Base-by-base conservation (phyloP, 1,140 invertebrate species). In the Caenorhabditis brenneri region DNA sequence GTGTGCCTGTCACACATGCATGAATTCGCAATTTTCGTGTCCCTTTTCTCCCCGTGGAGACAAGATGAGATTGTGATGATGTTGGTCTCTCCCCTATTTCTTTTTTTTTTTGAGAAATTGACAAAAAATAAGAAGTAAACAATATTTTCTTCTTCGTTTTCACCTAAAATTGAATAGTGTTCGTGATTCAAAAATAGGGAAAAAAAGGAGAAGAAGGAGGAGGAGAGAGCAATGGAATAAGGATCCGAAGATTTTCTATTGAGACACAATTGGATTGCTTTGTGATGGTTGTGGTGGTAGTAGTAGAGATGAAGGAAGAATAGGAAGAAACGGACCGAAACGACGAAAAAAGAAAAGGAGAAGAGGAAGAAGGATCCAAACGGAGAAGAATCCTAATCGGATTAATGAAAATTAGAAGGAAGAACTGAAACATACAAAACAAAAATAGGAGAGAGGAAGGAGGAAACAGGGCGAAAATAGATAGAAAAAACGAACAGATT, bases 1-100 rank as follows among this genome's bases (percentile, higher is more conserved):
- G 58, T 65, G 58, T 65, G 58, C 36, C 58, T 65, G 58, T 65
- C 58, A 65, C 58, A 65, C 58, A 65, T 65, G 58, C 58, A 65
- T 65, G 58, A 65, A 65, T 65, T 65, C 58, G 29, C 58, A 65
- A 65, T 65, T 65, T 36, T 36, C 29, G 22, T n/a, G n/a, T n/a
- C n/a, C n/a, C n/a, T 19, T 65, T 36, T 36, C 16, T 33, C 16
- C 36, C 4, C 7, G 29, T 33, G 29, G 16, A 12, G 10, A 27
- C 22, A 24, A 7, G 31, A 65, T 65, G 58, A 65, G 29, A 36
- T 33, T 65, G 58, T 65, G 58, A 65, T 65, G 58, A 65, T 65
- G 58, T 65, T 51, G 48, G 48, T 7, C 3, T 51, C n/a, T n/a
- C n/a, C n/a, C n/a, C n/a, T n/a, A n/a, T n/a, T n/a, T n/a, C n/a